Evolutionary conservation across 2,888 invertebrate genomes (phyloP).

Genomic region (Drosophila eohydei): DNA sequence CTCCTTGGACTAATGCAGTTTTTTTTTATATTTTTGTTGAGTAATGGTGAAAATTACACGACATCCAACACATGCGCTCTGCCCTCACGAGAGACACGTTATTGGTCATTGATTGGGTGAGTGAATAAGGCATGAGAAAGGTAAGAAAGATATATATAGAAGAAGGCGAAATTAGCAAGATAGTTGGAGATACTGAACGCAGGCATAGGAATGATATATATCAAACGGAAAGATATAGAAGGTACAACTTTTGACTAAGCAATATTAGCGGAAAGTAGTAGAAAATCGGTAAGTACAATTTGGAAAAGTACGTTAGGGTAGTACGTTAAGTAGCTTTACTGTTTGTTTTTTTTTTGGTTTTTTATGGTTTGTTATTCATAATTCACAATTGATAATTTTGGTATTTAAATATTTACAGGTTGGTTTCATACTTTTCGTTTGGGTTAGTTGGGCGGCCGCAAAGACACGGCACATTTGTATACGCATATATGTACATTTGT

Average conservation of each 20-base stretch:
- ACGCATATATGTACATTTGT: conserved; percentile 73
- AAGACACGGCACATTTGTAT: conserved; percentile 52
- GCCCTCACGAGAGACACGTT: conserved; percentile 85
- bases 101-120: conserved; percentile 80
- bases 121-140: conserved; percentile 53
- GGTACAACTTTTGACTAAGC: conserved; percentile 58
- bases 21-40: conserved; percentile 56
- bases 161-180: conserved; percentile 26
- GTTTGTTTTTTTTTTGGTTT: conserved; percentile 23
- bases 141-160: conserved; percentile 30
- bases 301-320: conserved; percentile 62
- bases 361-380: conserved; percentile 65
- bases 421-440: conserved; percentile 36
- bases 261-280: conserved; percentile 58
- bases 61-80: conserved; percentile 86
- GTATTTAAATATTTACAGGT: conserved; percentile 75
- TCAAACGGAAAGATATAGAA: conserved; percentile 34
- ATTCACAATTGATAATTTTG: conserved; percentile 72
- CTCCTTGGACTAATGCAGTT: conserved; percentile 66
- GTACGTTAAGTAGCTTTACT: conserved; percentile 49
- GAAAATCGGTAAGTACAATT: conserved; percentile 68
- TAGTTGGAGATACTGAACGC: conserved; percentile 21
- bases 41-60: conserved; percentile 81
- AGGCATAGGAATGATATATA: conserved; percentile 20
- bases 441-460: conserved; percentile 59